Evolutionary conservation across 1,140 invertebrate genomes (phyloP).

Genomic region (Hypothenemus hampei): DNA sequence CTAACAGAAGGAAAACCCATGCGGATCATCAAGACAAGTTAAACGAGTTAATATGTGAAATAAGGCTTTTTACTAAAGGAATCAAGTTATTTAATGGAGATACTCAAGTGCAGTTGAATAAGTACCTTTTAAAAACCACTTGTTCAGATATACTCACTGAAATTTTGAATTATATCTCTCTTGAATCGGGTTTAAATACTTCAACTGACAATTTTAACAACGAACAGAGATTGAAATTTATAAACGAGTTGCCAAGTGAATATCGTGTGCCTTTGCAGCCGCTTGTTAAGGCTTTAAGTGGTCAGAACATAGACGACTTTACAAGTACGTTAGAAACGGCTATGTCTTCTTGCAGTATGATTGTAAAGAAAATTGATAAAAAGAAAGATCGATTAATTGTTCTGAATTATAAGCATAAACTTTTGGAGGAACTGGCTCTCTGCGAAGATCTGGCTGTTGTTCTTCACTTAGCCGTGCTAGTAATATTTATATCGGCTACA

Average conservation of each 20-base stretch:
- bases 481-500: slow-evolving; percentile 77
- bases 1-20: slow-evolving; percentile 68
- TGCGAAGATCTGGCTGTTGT: slow-evolving; percentile 74
- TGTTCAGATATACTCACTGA: slow-evolving; percentile 79
- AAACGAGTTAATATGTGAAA: slow-evolving; percentile 68
- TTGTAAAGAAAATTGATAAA: slow-evolving; percentile 83
- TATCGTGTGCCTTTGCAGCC: slow-evolving; percentile 56
- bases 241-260: slow-evolving; percentile 61
- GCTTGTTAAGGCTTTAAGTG: slow-evolving; percentile 58
- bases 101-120: slow-evolving; percentile 62
- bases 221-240: slow-evolving; percentile 63
- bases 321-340: slow-evolving; percentile 65
- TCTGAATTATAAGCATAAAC: slow-evolving; percentile 69
- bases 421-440: slow-evolving; percentile 71
- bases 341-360: slow-evolving; percentile 70
- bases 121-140: slow-evolving; percentile 79
- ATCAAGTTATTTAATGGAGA: slow-evolving; percentile 59
- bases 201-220: slow-evolving; percentile 53
- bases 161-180: slow-evolving; percentile 65
- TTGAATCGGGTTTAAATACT: slow-evolving; percentile 58
- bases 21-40: slow-evolving; percentile 77
- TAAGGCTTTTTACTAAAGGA: slow-evolving; percentile 82
- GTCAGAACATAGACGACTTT: slow-evolving; percentile 72
- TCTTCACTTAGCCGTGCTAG: slow-evolving; percentile 74
- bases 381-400: slow-evolving; percentile 77